Percentiles rank a stretch among this genome's conserved stretches.
These are phyloP conservation scores for Addax nasomaculatus DNA, from an alignment of 2,113 vertebrate species.

Conservation along the genomic window DNA sequence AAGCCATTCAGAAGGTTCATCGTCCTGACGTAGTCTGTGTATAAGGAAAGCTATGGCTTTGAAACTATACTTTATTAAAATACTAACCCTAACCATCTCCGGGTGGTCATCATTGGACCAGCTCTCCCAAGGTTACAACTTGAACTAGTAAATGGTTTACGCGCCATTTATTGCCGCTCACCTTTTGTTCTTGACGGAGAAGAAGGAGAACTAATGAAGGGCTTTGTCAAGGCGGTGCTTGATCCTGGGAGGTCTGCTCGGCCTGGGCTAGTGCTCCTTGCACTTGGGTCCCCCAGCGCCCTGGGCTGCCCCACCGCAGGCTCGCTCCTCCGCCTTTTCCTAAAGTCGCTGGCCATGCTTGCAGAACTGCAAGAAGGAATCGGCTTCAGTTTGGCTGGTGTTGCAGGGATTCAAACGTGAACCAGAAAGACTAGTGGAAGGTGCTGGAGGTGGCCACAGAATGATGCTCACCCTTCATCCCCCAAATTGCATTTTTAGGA, in stretches of 20 bases:
- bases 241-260: conserved; percentile 81
- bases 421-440: neutral
- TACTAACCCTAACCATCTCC: accelerated
- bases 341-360: conserved; percentile 91
- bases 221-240: conserved; percentile 84
- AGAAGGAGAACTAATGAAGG: conserved; percentile 90
- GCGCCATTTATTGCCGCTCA: conserved; percentile 65
- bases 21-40: neutral
- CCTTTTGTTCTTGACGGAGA: conserved; percentile 96
- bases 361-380: conserved; percentile 69
- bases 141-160: neutral
- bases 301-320: conserved; percentile 87
- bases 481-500: neutral
- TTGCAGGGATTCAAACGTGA: neutral
- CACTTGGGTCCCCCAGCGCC: conserved; percentile 79
- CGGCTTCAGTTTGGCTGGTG: neutral
- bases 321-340: conserved; percentile 97
- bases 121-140: neutral
- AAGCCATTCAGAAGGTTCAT: neutral
- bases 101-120: accelerated
- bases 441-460: no score
- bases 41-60: neutral
- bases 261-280: conserved; percentile 76
- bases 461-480: neutral
- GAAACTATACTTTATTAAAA: neutral